phyloP scores from a whole-genome alignment of 2,888 invertebrate genomes.

The Drosophila phalerata region DNA sequence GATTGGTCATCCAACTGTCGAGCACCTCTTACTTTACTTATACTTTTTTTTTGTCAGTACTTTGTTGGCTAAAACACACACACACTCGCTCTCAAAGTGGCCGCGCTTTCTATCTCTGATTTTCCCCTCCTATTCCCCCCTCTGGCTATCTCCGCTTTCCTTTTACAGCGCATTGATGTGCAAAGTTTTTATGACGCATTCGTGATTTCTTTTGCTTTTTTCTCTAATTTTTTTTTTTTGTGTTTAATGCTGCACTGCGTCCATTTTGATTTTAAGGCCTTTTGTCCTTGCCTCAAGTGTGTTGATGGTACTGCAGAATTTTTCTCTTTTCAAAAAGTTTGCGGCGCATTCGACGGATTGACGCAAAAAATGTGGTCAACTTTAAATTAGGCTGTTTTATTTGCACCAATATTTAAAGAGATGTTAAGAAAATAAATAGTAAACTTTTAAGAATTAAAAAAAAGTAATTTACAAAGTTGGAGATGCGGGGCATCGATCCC shows the following conservation, averaged over 20 bases:
- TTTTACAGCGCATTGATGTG: conserved; percentile 65
- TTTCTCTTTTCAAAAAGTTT: conserved; percentile 25
- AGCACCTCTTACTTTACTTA: conserved; percentile 18
- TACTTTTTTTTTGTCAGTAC: conserved; percentile 49
- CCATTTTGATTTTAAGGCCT: conserved; percentile 67
- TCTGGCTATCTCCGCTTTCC: conserved; percentile 4
- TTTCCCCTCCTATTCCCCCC: not conserved
- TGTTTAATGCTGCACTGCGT: conserved; percentile 72
- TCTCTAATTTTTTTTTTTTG: conserved; percentile 20
- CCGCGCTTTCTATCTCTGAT: conserved; percentile 56
- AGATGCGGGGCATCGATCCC: conserved; percentile 85
- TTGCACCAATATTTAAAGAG: not conserved
- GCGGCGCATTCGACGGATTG: conserved; percentile 8
- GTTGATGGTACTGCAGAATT: conserved; percentile 39
- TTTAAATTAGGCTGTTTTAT: conserved; percentile 38
- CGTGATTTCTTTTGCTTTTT: conserved; percentile 64
- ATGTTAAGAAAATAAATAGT: not conserved
- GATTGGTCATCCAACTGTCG: not conserved
- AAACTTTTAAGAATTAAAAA: conserved; percentile 17
- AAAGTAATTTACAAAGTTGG: conserved; percentile 48
- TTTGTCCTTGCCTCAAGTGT: conserved; percentile 75
- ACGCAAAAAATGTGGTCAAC: conserved; percentile 12
- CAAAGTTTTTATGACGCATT: conserved; percentile 79
- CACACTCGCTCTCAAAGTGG: conserved; percentile 55
- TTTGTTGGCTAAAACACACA: conserved; percentile 47